A percentile compares a stretch with the other conserved stretches of the same genome.
phyloP scores from a whole-genome alignment of 92 coral and sea anemone genomes.

The Actinostola sp. region DNA sequence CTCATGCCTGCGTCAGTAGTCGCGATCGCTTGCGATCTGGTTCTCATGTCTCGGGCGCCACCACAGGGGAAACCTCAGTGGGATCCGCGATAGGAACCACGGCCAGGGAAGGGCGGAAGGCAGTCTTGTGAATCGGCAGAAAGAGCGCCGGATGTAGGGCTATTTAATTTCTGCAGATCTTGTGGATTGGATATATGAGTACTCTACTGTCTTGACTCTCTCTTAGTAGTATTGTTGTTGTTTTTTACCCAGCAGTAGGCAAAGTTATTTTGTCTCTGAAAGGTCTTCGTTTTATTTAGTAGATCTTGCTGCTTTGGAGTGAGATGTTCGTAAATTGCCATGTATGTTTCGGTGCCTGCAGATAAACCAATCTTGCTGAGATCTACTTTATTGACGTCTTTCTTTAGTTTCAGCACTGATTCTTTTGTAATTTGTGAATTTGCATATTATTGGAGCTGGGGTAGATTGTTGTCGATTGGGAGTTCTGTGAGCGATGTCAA shows the following conservation, averaged over 20 bases:
- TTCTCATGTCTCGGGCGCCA: too few species aligned
- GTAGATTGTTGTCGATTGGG: background rate
- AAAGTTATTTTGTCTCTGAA: background rate
- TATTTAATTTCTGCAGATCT: too few species aligned
- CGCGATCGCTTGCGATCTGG: too few species aligned
- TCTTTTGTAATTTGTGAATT: slow-evolving; percentile 38
- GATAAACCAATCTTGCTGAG: slow-evolving; percentile 7
- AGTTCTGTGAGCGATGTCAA: slow-evolving; percentile 23
- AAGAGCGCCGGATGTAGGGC: too few species aligned
- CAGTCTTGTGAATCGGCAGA: too few species aligned
- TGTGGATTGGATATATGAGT: too few species aligned
- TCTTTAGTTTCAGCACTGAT: slow-evolving; percentile 16
- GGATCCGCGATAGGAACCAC: too few species aligned
- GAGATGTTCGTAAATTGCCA: background rate
- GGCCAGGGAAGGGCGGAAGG: too few species aligned
- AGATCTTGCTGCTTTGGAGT: slow-evolving; percentile 1
- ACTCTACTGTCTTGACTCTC: background rate
- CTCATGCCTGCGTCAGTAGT: too few species aligned
- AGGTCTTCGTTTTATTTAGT: background rate
- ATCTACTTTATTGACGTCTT: slow-evolving; percentile 14
- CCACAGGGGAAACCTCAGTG: too few species aligned
- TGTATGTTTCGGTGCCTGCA: background rate
- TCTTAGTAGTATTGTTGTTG: background rate
- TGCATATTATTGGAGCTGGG: slow-evolving; percentile 25
- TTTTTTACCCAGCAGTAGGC: background rate